Evolutionary conservation across 2,113 vertebrate genomes (phyloP).

Genomic region (Poeciliopsis occidentalis): DNA sequence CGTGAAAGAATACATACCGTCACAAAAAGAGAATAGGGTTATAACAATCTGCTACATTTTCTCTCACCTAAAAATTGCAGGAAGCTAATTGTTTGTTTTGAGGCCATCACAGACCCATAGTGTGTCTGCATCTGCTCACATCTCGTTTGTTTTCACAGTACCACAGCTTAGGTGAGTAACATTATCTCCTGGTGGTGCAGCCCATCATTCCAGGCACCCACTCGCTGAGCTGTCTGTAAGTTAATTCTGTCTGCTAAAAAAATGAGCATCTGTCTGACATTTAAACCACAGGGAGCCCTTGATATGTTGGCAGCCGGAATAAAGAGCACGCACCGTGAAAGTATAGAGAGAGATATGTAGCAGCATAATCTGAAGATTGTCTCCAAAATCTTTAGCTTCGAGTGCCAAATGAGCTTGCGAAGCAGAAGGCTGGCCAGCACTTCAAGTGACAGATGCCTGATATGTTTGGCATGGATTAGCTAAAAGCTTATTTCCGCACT

Average conservation of each 20-base stretch:
- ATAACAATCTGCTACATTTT: conserved; percentile 16
- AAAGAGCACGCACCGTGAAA: no score
- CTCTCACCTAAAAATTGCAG: conserved; percentile 4
- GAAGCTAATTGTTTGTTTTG: conserved; percentile 25
- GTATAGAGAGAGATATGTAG: no score
- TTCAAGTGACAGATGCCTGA: conserved; percentile 78
- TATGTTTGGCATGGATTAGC: conserved; percentile 75
- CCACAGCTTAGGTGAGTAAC: conserved; percentile 61
- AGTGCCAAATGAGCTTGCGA: conserved; percentile 61
- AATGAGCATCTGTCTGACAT: conserved; percentile 73
- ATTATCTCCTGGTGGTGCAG: conserved; percentile 60
- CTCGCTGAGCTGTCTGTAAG: conserved; percentile 61
- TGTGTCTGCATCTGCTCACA: conserved; percentile 40
- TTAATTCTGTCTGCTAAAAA: conserved; percentile 67
- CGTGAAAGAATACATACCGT: background rate
- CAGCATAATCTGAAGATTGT: no score
- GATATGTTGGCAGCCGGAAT: no score
- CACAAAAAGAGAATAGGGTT: conserved; percentile 7
- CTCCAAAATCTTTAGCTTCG: conserved; percentile 57
- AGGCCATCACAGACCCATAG: conserved; percentile 33
- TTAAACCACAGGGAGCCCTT: conserved; percentile 64
- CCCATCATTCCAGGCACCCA: conserved; percentile 55
- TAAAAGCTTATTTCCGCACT: conserved; percentile 73
- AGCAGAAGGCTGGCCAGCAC: conserved; percentile 56
- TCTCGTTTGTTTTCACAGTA: conserved; percentile 45